A percentile compares a stretch with the other conserved stretches of the same genome.
Evolutionary conservation across 2,888 invertebrate species (phyloP).

Genomic region (Ectemnius lituratus): DNA sequence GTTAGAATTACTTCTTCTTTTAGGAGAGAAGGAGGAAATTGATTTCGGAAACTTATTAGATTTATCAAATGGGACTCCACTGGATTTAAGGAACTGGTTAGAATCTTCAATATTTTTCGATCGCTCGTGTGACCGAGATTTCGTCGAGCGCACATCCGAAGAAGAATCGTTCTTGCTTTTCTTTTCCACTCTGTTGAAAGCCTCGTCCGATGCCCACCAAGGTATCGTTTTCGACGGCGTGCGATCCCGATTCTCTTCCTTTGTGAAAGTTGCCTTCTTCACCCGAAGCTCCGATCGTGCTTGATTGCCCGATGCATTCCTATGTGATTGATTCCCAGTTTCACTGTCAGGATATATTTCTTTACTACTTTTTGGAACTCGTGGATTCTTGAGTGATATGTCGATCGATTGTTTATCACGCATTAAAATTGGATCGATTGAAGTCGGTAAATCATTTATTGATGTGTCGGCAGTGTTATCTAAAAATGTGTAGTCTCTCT

Average conservation of each 20-base stretch:
- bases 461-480: not conserved
- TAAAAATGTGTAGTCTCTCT: no score
- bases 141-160: not conserved
- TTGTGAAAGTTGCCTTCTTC: not conserved
- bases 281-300: no score
- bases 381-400: not conserved
- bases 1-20: no score
- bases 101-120: no score
- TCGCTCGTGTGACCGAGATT: not conserved
- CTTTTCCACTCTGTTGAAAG: constrained; percentile 43
- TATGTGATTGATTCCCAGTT: not conserved
- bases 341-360: no score
- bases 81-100: no score
- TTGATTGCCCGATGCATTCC: no score
- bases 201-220: constrained; percentile 57
- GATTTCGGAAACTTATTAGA: no score
- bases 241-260: constrained; percentile 18
- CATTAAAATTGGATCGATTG: no score
- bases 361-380: not conserved
- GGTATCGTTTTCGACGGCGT: constrained; percentile 42
- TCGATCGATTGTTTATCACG: not conserved
- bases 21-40: no score
- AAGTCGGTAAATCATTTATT: not conserved
- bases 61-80: no score
- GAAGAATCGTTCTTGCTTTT: not conserved